These are phyloP conservation scores for Brenthis daphne DNA, from an alignment of 2,888 invertebrate species.

Conservation along the genomic window DNA sequence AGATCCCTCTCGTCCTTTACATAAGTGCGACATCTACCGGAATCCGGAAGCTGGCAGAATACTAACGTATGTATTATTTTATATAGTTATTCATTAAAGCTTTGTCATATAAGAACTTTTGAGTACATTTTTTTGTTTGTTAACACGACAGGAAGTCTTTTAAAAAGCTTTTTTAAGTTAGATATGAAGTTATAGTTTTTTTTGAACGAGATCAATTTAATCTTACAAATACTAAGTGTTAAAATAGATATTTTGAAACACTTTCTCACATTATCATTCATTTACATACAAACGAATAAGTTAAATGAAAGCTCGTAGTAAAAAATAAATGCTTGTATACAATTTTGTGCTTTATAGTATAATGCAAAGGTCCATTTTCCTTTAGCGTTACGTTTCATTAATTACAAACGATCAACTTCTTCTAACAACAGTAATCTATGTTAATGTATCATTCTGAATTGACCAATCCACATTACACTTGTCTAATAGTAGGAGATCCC, in stretches of 20 bases:
- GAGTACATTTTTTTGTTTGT: neutral
- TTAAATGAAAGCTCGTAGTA: no score
- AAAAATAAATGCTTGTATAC: neutral
- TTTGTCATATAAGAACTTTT: neutral
- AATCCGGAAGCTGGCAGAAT: constrained; percentile 93
- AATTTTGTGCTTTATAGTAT: neutral
- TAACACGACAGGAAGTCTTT: neutral
- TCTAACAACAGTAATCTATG: constrained; percentile 7
- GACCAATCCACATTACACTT: constrained; percentile 4
- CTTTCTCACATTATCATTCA: no score
- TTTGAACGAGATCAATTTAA: no score
- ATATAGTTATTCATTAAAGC: neutral
- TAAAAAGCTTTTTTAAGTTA: neutral
- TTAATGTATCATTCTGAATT: constrained; percentile 14
- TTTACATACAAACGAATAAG: no score
- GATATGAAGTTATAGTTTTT: no score
- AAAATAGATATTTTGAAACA: no score
- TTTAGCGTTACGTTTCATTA: neutral
- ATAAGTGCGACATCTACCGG: constrained; percentile 95
- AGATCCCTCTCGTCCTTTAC: constrained; percentile 87
- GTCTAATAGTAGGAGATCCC: neutral
- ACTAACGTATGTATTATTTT: constrained; percentile 85
- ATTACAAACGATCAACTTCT: constrained; percentile 2
- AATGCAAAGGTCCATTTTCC: neutral
- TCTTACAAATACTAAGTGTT: no score